Conservation (phyloP, 2,797 vertebrate genomes). For the Hozukius guyotensis region DNA sequence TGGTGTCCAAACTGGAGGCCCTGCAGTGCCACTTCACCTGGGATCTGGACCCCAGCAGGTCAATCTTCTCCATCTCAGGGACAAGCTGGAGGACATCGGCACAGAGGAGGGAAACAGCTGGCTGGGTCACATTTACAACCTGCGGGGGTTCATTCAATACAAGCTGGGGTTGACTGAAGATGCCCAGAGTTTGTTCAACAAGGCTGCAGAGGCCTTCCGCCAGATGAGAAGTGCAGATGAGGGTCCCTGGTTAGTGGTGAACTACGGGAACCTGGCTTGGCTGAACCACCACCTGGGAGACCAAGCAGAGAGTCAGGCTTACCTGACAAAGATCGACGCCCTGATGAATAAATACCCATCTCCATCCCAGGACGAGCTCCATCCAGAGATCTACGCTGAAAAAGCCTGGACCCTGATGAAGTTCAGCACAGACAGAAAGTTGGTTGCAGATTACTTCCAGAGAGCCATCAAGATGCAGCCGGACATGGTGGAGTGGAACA, state of each 20-base stretch:
- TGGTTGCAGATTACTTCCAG: constrained; percentile 54
- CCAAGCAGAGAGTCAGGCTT: constrained; percentile 26
- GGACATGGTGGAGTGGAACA: constrained; percentile 67
- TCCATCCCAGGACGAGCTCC: constrained; percentile 47
- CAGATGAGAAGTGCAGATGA: constrained; percentile 42
- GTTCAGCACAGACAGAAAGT: not conserved
- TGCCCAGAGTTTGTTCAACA: constrained; percentile 26
- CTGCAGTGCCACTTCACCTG: constrained; percentile 77
- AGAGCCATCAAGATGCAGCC: constrained; percentile 71
- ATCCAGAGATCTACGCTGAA: constrained; percentile 70
- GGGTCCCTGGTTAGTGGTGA: constrained; percentile 69
- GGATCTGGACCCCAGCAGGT: constrained; percentile 23
- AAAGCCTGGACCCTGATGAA: constrained; percentile 76
- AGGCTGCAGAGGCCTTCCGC: constrained; percentile 42
- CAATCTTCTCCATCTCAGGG: constrained; percentile 17
- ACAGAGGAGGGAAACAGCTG: constrained; percentile 48
- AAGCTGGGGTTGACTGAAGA: not conserved
- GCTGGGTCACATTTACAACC: constrained; percentile 73
- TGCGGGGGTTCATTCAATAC: constrained; percentile 42
- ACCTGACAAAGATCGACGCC: constrained; percentile 37
- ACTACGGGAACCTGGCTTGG: constrained; percentile 69
- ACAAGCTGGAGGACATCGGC: constrained; percentile 66
- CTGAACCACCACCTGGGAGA: constrained; percentile 49
- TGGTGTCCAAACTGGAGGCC: constrained; percentile 32
- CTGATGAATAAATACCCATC: constrained; percentile 50